Evolutionary conservation across 2,113 vertebrate genomes (phyloP), one percentile per base, ranked within the genome.

Genomic region (Alouatta palliata): DNA sequence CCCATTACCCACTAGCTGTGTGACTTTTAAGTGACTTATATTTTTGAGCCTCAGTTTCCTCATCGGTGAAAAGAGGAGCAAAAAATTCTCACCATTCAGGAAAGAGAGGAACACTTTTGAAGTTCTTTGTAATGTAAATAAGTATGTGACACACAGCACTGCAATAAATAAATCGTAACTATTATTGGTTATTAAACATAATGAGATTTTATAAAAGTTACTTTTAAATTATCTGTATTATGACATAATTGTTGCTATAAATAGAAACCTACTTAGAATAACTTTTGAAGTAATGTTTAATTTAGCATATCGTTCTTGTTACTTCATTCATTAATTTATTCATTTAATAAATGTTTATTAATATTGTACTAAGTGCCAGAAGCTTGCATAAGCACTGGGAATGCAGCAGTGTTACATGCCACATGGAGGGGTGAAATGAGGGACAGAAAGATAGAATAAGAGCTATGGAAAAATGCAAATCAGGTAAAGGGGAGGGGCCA

Each of bases 261-360:
- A 88, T 82, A 86, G 66, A 94, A 96, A 79, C 37, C 21, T 40
- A 81, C 35, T 95, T 90, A 23, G 40, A 90, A 94, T 90, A 35
- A 76, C n/a, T 92, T 94, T 87, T 47, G 66, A 93, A 94, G n/a
- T 54, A 58, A n/a, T 45, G 1, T 73, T 92, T 94, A 94, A 88
- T 89, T 92, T 83, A 61, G 3, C 45, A 82, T 40, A 30, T 54
- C 37, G 32, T 37, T 82, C 61, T 76, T 92, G 10, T 64, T 58
- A 88, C 61, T 87, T 87, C 54, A 85, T 54, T 86, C 37, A 68
- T 91, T 85, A 6, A 58, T 54, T 81, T 82, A 49, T 84, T 77
- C 64, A 45, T 52, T 90, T 37, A 94, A 85, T 17, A 95, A 86
- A 77, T 52, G 19, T 91, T 86, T 77, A 64, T 90, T 85, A 79